Evolutionary conservation across 2,797 vertebrate genomes (phyloP).

Genomic region (Vespertilio murinus): DNA sequence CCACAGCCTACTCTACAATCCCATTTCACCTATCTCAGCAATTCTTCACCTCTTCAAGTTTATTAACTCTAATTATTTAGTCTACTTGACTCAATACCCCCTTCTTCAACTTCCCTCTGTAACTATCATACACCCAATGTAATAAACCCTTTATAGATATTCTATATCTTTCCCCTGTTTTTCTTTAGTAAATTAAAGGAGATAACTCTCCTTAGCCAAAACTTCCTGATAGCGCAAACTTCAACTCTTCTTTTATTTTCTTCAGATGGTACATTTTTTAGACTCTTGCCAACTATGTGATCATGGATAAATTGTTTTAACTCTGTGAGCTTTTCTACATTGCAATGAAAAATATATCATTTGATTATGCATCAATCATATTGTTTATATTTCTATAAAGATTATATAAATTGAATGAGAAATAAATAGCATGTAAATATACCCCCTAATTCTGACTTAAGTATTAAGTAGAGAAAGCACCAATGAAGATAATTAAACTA

Average conservation of each 20-base stretch:
- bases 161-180: not conserved
- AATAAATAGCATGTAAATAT: not conserved
- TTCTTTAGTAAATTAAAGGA: not conserved
- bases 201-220: not conserved
- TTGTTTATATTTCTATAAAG: not conserved
- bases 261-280: not conserved
- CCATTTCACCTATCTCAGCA: not conserved
- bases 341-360: not conserved
- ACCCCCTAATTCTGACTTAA: not conserved
- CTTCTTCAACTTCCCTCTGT: not conserved
- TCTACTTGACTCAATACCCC: not conserved
- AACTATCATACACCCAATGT: not conserved
- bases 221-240: not conserved
- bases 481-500: not conserved
- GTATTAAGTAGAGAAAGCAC: not conserved
- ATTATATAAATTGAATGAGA: not conserved
- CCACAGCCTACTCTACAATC: accelerated
- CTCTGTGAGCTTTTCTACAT: not conserved
- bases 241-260: not conserved
- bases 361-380: not conserved
- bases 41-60: not conserved
- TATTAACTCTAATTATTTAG: not conserved
- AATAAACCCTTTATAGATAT: not conserved
- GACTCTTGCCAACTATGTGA: not conserved
- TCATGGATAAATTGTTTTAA: not conserved